phyloP scores from a whole-genome alignment of 2,888 invertebrate species.

The Conistra vaccinii region DNA sequence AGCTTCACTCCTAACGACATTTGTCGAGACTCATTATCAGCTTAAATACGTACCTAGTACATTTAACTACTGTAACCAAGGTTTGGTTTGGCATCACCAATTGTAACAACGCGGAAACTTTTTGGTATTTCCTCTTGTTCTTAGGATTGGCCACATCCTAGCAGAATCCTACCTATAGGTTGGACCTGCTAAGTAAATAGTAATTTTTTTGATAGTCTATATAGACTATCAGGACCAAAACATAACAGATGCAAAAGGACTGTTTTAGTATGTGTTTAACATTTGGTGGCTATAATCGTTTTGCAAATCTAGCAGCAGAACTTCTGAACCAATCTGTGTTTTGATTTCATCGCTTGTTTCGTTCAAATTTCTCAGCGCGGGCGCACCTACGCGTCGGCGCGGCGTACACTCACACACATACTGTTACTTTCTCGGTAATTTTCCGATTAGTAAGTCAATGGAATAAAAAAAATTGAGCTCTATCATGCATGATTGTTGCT shows the following conservation, averaged over 20 bases:
- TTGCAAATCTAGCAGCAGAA: background rate
- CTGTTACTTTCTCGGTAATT: conserved; percentile 63
- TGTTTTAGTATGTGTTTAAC: background rate
- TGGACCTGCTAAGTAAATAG: too few species aligned
- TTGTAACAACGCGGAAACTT: background rate
- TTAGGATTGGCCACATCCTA: background rate
- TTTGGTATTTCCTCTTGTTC: background rate
- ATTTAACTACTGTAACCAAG: background rate
- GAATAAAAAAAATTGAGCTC: conserved; percentile 44
- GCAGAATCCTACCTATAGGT: background rate
- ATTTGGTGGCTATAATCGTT: background rate
- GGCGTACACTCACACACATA: conserved; percentile 62
- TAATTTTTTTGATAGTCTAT: too few species aligned
- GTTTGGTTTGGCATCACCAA: background rate
- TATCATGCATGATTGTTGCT: conserved; percentile 31
- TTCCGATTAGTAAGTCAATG: conserved; percentile 56
- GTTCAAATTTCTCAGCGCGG: conserved; percentile 70
- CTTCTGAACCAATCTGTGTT: conserved; percentile 42
- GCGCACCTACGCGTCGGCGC: conserved; percentile 73
- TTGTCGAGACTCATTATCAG: background rate
- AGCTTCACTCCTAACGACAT: conserved; percentile 19
- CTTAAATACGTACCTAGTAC: background rate
- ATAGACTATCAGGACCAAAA: background rate
- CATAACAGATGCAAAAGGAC: background rate
- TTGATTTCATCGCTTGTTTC: conserved; percentile 46